These are phyloP conservation scores for Tretioscincus oriximinensis DNA, from an alignment of 2,113 vertebrate species.

Conservation along the genomic window DNA sequence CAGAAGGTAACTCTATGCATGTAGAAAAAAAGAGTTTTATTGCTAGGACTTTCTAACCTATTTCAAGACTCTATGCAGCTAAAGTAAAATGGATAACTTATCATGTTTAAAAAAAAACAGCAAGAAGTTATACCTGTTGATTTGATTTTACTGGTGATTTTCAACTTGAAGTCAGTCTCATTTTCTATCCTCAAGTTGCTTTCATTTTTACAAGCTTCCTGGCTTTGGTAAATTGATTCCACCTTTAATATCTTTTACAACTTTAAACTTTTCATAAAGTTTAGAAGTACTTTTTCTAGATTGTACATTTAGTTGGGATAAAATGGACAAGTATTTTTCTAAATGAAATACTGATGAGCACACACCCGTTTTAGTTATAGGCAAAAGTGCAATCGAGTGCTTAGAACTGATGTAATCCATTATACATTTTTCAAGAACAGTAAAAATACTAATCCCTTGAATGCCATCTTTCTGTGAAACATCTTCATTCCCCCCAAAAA, in stretches of 20 bases:
- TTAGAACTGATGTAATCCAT: neutral
- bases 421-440: neutral
- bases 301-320: fast-evolving
- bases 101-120: neutral
- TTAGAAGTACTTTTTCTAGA: neutral
- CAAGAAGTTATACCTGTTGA: neutral
- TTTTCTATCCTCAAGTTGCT: neutral
- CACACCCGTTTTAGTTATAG: fast-evolving
- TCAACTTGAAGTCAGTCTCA: neutral
- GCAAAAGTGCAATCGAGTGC: neutral
- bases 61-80: too few species aligned
- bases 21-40: neutral
- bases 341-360: neutral
- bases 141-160: neutral
- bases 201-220: neutral
- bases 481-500: neutral
- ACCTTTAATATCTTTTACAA: neutral
- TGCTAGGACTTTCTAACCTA: neutral
- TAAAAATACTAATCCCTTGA: neutral
- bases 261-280: neutral
- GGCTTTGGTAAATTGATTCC: neutral
- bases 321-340: neutral
- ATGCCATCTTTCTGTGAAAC: neutral
- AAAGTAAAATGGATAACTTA: too few species aligned
- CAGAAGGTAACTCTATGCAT: neutral